These are phyloP conservation scores for Petrocephalus sullivani DNA, from an alignment of 2,797 vertebrate genomes.

Conservation along the genomic window DNA sequence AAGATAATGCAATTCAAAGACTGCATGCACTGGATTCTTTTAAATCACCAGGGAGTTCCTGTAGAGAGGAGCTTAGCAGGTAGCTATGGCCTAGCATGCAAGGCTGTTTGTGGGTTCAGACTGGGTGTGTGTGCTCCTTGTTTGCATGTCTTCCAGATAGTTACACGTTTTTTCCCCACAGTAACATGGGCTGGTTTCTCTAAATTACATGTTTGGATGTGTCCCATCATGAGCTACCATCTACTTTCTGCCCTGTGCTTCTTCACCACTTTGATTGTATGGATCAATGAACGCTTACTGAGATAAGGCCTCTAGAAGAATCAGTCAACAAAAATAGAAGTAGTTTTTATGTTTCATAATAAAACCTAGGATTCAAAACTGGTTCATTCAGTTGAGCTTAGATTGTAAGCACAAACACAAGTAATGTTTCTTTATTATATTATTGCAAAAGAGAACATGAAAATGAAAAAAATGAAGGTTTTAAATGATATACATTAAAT, in stretches of 20 bases:
- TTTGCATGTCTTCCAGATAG: not conserved
- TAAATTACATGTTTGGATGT: not conserved
- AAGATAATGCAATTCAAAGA: not conserved
- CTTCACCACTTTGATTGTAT: not conserved
- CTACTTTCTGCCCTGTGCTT: not conserved
- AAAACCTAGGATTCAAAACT: not conserved
- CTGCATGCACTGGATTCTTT: not conserved
- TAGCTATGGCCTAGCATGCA: not conserved
- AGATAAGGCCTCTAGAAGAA: not conserved
- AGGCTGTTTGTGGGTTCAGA: not conserved
- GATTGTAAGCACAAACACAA: not conserved
- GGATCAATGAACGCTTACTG: not conserved
- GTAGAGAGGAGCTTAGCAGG: not conserved
- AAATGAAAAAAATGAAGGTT: not conserved
- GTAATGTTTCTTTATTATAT: not conserved
- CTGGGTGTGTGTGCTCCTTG: not conserved
- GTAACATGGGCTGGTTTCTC: not conserved
- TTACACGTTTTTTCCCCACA: not conserved
- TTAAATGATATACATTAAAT: conserved; percentile 7
- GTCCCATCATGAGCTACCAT: not conserved
- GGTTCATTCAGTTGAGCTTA: not conserved
- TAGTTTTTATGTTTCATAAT: not conserved
- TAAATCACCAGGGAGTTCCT: not conserved
- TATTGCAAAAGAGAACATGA: not conserved
- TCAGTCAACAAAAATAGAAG: not conserved